Conservation (phyloP, 2,797 vertebrate species). For the Hirundo rustica region DNA sequence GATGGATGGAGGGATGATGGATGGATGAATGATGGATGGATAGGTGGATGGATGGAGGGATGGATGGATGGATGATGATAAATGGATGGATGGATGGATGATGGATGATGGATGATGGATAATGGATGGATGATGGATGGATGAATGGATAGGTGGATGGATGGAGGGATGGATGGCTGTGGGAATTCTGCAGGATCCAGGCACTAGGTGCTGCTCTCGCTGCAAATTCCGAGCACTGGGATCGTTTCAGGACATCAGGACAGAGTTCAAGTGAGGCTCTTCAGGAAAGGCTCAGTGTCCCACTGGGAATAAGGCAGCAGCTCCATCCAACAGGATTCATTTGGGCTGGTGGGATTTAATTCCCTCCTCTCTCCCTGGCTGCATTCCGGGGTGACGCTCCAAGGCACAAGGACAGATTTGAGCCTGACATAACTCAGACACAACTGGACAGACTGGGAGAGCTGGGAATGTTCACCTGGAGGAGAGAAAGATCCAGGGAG, state of each 20-base stretch:
- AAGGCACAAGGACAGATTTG: background rate
- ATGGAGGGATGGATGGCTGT: background rate
- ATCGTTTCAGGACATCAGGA: background rate
- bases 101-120: too few species aligned
- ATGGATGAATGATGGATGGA: too few species aligned
- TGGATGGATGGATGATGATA: too few species aligned
- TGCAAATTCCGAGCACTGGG: background rate
- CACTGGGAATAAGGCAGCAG: background rate
- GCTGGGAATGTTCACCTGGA: accelerated
- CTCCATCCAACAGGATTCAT: background rate
- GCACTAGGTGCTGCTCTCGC: slow-evolving; percentile 58
- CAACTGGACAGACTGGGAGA: too few species aligned
- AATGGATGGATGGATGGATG: too few species aligned
- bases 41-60: too few species aligned
- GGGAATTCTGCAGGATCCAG: background rate
- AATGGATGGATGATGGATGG: too few species aligned
- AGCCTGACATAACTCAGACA: background rate
- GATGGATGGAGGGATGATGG: too few species aligned
- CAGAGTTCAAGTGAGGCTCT: background rate
- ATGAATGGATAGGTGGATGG: too few species aligned
- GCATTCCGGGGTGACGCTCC: background rate
- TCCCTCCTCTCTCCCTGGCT: background rate
- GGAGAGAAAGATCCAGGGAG: background rate
- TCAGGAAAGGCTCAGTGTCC: background rate
- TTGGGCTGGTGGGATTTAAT: background rate